These are phyloP conservation scores for Halcyon smyrnensis DNA, from an alignment of 2,797 vertebrate genomes.

Conservation along the genomic window DNA sequence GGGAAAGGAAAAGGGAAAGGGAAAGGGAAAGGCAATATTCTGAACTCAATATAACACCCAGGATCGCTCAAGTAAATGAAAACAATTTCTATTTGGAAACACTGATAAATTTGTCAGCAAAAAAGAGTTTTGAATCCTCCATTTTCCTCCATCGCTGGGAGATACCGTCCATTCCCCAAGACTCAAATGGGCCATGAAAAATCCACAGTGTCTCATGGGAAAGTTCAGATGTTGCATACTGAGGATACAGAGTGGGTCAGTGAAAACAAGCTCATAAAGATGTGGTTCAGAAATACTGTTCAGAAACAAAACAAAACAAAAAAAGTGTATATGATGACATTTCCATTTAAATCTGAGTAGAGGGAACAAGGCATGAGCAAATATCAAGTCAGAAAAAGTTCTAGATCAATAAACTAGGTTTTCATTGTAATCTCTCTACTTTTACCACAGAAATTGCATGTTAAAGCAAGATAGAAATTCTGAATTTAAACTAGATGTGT, in stretches of 20 bases:
- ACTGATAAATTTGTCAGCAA: too few species aligned
- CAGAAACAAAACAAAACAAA: neutral
- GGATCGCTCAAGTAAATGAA: too few species aligned
- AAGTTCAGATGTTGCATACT: fast-evolving
- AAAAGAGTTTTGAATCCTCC: neutral
- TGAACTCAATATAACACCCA: too few species aligned
- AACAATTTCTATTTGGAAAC: too few species aligned
- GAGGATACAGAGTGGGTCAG: neutral
- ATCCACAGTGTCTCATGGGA: fast-evolving
- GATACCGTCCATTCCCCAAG: neutral
- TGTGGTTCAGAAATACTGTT: neutral
- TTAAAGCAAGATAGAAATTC: neutral
- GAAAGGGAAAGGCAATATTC: too few species aligned
- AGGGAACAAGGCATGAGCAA: neutral
- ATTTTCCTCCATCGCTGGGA: neutral
- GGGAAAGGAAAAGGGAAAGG: too few species aligned
- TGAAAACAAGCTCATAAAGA: neutral
- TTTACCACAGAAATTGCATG: neutral
- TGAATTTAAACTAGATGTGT: neutral
- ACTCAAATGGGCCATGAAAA: too few species aligned
- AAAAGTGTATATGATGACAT: fast-evolving
- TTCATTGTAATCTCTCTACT: neutral
- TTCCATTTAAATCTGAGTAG: neutral
- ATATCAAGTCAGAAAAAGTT: neutral
- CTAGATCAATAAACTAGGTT: neutral